Evolutionary conservation across 2,113 vertebrate species (phyloP).

Genomic region (Junco hyemalis): DNA sequence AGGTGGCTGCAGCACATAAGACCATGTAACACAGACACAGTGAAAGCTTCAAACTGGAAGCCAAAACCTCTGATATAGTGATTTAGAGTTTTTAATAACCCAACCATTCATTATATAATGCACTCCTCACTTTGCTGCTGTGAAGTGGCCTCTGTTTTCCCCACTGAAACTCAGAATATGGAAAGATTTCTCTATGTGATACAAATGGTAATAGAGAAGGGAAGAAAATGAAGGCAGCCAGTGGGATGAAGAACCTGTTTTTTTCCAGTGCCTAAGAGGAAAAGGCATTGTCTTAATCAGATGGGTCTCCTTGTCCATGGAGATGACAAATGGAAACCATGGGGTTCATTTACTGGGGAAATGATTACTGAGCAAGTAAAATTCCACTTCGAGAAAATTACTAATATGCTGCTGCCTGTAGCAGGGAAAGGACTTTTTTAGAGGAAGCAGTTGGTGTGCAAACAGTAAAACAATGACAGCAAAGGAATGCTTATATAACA

Average conservation of each 20-base stretch:
- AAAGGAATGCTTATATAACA: background rate
- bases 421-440: background rate
- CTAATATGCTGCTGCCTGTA: background rate
- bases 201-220: background rate
- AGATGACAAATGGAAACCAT: background rate
- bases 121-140: background rate
- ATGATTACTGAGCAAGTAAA: background rate
- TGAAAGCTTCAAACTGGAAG: background rate
- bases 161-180: background rate
- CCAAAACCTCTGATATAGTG: background rate
- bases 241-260: background rate
- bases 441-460: background rate
- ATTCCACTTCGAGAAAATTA: background rate
- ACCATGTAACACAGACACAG: background rate
- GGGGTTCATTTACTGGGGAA: background rate
- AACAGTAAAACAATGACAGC: background rate
- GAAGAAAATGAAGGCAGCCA: background rate
- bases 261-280: background rate
- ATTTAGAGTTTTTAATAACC: background rate
- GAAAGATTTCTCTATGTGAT: background rate
- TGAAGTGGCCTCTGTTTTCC: background rate
- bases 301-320: background rate
- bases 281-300: background rate
- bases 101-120: background rate
- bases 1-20: rapidly evolving